phyloP scores from a whole-genome alignment of 1,140 invertebrate genomes.

The Philotrypesis tridentata region DNA sequence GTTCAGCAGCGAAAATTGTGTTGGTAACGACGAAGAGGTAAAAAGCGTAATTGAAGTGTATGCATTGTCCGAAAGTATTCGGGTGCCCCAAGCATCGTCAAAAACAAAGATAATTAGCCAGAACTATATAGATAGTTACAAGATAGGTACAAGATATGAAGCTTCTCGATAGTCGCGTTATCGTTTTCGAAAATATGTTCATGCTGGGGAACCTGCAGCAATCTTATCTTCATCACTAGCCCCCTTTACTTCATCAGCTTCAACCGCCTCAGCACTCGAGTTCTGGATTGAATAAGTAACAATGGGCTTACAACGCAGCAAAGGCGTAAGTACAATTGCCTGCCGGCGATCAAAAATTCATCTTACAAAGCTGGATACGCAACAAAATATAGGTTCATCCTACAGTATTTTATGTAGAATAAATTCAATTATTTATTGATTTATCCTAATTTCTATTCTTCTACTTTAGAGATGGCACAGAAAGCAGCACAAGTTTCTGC shows the following conservation, averaged over 20 bases:
- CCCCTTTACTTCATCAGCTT: conserved; percentile 68
- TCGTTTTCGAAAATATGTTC: conserved; percentile 71
- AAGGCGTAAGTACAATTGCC: too few species aligned
- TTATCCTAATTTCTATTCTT: neutral
- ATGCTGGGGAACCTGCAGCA: conserved; percentile 65
- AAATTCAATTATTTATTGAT: neutral
- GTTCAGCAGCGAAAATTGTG: conserved; percentile 73
- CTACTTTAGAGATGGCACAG: conserved; percentile 28
- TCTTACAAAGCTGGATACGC: neutral
- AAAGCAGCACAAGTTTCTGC: conserved; percentile 13
- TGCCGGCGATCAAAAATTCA: neutral
- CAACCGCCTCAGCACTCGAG: conserved; percentile 65
- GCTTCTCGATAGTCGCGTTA: conserved; percentile 67
- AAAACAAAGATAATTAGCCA: conserved; percentile 58
- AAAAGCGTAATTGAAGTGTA: conserved; percentile 78
- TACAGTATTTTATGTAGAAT: neutral
- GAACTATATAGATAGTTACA: too few species aligned
- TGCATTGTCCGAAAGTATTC: conserved; percentile 77
- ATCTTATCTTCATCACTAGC: conserved; percentile 65
- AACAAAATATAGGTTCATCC: conserved; percentile 2
- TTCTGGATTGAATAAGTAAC: too few species aligned
- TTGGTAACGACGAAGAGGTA: conserved; percentile 76
- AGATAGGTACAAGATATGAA: conserved; percentile 73
- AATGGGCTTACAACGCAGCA: too few species aligned
- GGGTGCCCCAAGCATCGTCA: conserved; percentile 79